These are phyloP conservation scores for Seira musarum DNA, from an alignment of 2,888 invertebrate species.

Conservation along the genomic window DNA sequence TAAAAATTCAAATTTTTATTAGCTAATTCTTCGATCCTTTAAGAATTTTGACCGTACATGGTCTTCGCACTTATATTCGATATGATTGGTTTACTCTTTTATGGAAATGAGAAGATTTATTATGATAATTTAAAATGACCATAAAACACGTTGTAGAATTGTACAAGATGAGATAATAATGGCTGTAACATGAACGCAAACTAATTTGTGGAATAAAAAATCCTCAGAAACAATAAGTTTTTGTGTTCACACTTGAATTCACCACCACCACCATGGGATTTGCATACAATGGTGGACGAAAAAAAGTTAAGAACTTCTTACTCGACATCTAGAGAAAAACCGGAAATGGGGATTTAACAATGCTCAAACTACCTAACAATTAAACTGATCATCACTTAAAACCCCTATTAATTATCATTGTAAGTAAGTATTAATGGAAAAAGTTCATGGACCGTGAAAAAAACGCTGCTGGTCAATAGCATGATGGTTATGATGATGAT, in stretches of 20 bases:
- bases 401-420: neutral
- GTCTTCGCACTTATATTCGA: neutral
- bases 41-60: slow-evolving; percentile 9
- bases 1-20: slow-evolving; percentile 10
- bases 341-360: slow-evolving; percentile 3
- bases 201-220: neutral
- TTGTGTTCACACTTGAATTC: slow-evolving; percentile 1
- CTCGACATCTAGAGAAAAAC: neutral
- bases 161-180: too few species aligned
- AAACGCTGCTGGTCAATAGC: neutral
- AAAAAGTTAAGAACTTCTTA: too few species aligned
- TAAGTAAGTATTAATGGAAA: neutral
- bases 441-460: slow-evolving; percentile 12
- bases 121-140: neutral
- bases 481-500: neutral
- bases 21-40: neutral
- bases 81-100: slow-evolving; percentile 12
- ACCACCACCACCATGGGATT: neutral
- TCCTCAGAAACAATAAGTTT: neutral
- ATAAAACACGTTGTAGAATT: neutral
- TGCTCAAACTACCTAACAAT: slow-evolving; percentile 9
- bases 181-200: neutral
- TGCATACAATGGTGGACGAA: neutral
- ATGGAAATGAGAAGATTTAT: slow-evolving; percentile 7
- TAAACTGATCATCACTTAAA: neutral